phyloP scores from a whole-genome alignment of 23 tunicate genomes.

The Halocynthia aurantium region DNA sequence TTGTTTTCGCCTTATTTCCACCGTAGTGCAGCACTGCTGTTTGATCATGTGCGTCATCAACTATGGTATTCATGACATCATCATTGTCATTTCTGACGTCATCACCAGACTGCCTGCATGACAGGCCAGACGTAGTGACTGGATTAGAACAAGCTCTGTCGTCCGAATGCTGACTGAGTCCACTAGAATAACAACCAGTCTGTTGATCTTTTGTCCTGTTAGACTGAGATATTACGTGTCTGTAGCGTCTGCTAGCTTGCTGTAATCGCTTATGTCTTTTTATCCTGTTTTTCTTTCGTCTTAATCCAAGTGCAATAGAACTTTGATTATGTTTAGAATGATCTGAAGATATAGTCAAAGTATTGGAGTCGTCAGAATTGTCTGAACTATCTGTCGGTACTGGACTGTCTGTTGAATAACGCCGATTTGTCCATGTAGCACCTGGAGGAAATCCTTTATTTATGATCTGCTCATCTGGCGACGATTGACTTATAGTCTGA shows the following conservation, averaged over 20 bases:
- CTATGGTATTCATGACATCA: not conserved
- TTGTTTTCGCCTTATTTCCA: slow-evolving; percentile 1
- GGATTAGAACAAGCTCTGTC: not conserved
- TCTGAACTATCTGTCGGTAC: slow-evolving; percentile 56
- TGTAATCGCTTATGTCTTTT: slow-evolving; percentile 11
- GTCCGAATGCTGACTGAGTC: slow-evolving; percentile 16
- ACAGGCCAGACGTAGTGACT: not conserved
- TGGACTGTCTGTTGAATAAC: slow-evolving; percentile 49
- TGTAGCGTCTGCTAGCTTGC: slow-evolving; percentile 13
- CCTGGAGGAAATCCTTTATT: too few relatives aligned
- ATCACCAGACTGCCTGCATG: not conserved
- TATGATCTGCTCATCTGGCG: too few relatives aligned
- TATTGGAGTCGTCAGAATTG: slow-evolving; percentile 1
- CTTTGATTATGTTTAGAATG: not conserved
- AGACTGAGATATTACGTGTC: not conserved
- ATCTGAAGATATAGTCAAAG: not conserved
- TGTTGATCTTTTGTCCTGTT: too few relatives aligned
- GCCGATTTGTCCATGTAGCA: not conserved
- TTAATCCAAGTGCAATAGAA: not conserved
- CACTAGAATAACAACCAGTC: slow-evolving; percentile 1
- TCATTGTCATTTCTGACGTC: not conserved
- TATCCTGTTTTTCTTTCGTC: not conserved
- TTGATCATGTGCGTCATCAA: slow-evolving; percentile 17
- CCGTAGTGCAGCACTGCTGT: slow-evolving; percentile 16
- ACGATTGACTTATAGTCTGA: too few relatives aligned